A percentile compares a stretch with the other conserved stretches of the same genome.
These are phyloP conservation scores for Chrysogorgia sp. DNA, from an alignment of 92 coral and sea anemone species.

Conservation along the genomic window DNA sequence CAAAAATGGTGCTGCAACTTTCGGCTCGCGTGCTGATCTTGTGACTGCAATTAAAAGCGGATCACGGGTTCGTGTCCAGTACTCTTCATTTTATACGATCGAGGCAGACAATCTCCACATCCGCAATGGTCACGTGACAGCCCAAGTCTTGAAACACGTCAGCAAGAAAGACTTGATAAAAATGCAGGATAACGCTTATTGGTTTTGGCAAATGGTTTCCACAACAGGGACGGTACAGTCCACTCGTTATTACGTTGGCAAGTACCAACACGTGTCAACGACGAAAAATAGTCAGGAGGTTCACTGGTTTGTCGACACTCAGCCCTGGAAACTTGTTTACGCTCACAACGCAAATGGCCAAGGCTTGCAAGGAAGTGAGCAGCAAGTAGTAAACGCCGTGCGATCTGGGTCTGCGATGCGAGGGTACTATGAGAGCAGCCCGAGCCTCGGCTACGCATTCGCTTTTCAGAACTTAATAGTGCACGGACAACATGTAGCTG, in stretches of 20 bases:
- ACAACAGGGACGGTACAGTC: conserved; percentile 75
- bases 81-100: conserved; percentile 63
- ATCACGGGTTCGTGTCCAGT: conserved; percentile 77
- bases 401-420: conserved; percentile 79
- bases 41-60: conserved; percentile 68
- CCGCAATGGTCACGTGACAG: conserved; percentile 79
- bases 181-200: conserved; percentile 72
- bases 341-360: conserved; percentile 52
- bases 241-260: conserved; percentile 68
- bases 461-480: conserved; percentile 70
- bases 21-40: conserved; percentile 54
- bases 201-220: conserved; percentile 84
- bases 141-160: conserved; percentile 77
- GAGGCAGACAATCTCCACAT: conserved; percentile 81
- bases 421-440: conserved; percentile 23
- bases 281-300: conserved; percentile 30
- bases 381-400: conserved; percentile 65
- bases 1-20: conserved; percentile 36
- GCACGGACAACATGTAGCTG: conserved; percentile 66
- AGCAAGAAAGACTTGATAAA: conserved; percentile 54
- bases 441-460: conserved; percentile 66
- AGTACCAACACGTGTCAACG: conserved; percentile 47
- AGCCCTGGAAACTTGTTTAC: conserved; percentile 66
- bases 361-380: conserved; percentile 51
- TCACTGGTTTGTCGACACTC: conserved; percentile 77